A percentile compares a stretch with the other conserved stretches of the same genome.
These are phyloP conservation scores for Megalurothrips usitatus DNA, from an alignment of 2,888 invertebrate species.

Conservation along the genomic window DNA sequence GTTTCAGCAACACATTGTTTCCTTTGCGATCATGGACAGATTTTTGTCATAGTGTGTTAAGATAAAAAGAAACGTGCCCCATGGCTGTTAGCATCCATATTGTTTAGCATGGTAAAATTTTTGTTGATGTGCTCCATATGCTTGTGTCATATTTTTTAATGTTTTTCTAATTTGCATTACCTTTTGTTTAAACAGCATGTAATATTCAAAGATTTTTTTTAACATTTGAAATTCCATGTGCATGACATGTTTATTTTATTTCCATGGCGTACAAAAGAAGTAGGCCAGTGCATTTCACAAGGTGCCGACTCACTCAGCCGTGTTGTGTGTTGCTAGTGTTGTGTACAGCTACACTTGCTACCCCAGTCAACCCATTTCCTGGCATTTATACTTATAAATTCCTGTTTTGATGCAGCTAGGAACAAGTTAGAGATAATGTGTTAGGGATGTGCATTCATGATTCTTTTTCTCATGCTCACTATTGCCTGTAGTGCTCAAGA, in stretches of 20 bases:
- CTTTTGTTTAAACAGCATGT: too few species aligned
- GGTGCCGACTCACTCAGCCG: background rate
- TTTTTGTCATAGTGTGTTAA: background rate
- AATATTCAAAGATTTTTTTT: too few species aligned
- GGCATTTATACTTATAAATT: constrained; percentile 6
- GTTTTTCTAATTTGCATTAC: background rate
- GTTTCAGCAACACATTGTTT: background rate
- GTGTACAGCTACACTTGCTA: background rate
- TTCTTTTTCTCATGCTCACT: background rate
- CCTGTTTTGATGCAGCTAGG: background rate
- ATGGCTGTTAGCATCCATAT: background rate
- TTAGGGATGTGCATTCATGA: too few species aligned
- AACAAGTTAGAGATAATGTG: background rate
- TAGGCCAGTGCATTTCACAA: too few species aligned
- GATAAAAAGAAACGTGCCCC: too few species aligned
- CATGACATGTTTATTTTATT: too few species aligned
- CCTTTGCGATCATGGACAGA: background rate
- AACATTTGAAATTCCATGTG: too few species aligned
- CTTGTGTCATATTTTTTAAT: background rate
- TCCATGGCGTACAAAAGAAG: too few species aligned
- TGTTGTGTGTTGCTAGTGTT: background rate
- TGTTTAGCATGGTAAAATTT: background rate
- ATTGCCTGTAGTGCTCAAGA: too few species aligned
- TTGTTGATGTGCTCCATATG: background rate
- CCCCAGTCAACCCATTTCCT: background rate